phyloP scores from a whole-genome alignment of 2,113 vertebrate genomes.

The Pelmatolapia mariae region DNA sequence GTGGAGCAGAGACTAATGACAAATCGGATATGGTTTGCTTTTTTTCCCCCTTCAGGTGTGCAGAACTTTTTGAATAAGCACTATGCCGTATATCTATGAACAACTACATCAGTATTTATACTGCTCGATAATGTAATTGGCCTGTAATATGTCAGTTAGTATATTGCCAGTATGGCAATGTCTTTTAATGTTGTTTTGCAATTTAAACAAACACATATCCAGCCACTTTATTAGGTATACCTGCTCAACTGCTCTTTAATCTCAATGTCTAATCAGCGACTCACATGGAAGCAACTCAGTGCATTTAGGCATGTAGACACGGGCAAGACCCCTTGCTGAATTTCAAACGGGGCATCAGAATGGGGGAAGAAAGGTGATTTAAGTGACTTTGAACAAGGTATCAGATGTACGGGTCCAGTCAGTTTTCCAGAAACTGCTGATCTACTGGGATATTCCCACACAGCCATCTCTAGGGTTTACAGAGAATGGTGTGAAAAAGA shows the following conservation, averaged over 20 bases:
- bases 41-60: background rate
- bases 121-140: background rate
- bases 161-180: background rate
- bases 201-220: background rate
- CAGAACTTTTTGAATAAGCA: background rate
- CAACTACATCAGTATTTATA: background rate
- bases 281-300: background rate
- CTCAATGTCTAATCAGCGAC: background rate
- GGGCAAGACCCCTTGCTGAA: background rate
- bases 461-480: background rate
- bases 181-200: background rate
- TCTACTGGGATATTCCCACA: background rate
- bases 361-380: background rate
- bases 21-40: background rate
- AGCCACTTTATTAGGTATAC: background rate
- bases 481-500: background rate
- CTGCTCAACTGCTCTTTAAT: background rate
- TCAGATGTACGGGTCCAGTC: background rate
- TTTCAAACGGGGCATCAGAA: background rate
- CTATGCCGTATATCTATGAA: background rate
- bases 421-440: background rate
- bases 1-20: background rate
- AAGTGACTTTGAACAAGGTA: background rate
- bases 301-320: background rate
- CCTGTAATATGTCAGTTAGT: background rate